Evolutionary conservation across 2,888 invertebrate genomes (phyloP), one percentile per base, ranked within the genome.

Genomic region (Yponomeuta evonymella): DNA sequence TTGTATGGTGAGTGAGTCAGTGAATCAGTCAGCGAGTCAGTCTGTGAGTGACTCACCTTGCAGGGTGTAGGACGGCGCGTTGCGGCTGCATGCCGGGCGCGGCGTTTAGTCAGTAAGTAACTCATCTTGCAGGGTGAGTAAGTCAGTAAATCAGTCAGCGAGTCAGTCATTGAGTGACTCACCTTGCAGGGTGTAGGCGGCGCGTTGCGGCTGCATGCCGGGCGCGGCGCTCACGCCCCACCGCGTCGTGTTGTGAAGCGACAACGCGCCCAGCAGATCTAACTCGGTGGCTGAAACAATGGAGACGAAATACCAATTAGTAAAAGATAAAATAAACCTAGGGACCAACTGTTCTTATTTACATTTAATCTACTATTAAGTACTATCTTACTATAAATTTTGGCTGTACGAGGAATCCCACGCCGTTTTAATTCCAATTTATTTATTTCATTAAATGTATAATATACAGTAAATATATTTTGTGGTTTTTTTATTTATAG

Each of bases 221-320:
- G 92, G 93, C 82, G 94, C 93, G 82, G 93, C 90, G 79, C 93
- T 94, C 81, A 96, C 95, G 81, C 96, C 96, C 85, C 93, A 93
- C 83, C 94, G 94, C 82, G 95, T 94, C 85, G 94, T 94, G 93
- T 96, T 96, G 93, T 95, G 95, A 87, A 96, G 93, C 89, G 95
- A 95, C 90, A 96, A 93, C 84, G 95, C 95, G 89, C 95, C 95
- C 90, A 96, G 93, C 87, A 96, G 93, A 90, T 96, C 96, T 93
- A 96, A 94, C 90, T 93, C 93, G 87, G 94, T 94, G 92, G 94
- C 95, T 95, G 93, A 43, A 93, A 94, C 83, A 85, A 83, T 75
- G 8, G 33, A 51, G 11, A 48, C 8, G 51, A 15, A 67, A n/a
- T 67, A 2, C 15, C 30, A 12, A 33, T 11, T 43, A 29, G 51